These are phyloP conservation scores for Eulacestoma nigropectus DNA, from an alignment of 2,113 vertebrate genomes.

Conservation along the genomic window DNA sequence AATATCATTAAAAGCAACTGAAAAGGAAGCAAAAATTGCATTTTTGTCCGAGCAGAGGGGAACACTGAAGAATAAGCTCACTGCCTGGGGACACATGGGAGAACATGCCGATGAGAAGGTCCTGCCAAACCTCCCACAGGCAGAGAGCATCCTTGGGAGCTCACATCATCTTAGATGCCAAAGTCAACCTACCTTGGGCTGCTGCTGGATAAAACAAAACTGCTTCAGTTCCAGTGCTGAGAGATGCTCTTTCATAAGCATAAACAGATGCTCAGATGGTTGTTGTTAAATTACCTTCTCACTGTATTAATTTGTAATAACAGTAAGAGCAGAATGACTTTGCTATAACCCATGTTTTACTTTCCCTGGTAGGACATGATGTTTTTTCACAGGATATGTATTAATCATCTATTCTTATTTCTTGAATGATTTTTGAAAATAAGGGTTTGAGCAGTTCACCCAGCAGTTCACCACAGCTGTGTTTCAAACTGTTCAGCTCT, in stretches of 20 bases:
- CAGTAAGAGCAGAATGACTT: neutral
- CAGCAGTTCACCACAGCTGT: neutral
- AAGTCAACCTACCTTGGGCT: neutral
- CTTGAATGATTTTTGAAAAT: neutral
- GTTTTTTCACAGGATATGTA: neutral
- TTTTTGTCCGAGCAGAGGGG: neutral
- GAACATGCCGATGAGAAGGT: accelerated
- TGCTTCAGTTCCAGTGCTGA: neutral
- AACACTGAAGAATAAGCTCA: neutral
- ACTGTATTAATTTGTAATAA: neutral
- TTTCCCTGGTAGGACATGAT: neutral
- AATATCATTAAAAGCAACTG: neutral
- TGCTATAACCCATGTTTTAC: neutral
- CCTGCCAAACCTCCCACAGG: neutral
- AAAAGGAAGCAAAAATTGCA: neutral
- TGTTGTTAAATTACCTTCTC: neutral
- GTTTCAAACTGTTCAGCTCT: neutral
- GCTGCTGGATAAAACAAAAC: neutral
- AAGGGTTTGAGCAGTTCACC: neutral
- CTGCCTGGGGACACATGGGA: neutral
- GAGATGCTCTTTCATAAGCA: neutral
- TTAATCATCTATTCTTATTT: neutral
- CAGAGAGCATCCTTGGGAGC: neutral
- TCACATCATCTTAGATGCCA: neutral
- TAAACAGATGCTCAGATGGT: neutral